These are phyloP conservation scores for Phymanthus crucifer DNA, from an alignment of 92 coral and sea anemone genomes.

Conservation along the genomic window DNA sequence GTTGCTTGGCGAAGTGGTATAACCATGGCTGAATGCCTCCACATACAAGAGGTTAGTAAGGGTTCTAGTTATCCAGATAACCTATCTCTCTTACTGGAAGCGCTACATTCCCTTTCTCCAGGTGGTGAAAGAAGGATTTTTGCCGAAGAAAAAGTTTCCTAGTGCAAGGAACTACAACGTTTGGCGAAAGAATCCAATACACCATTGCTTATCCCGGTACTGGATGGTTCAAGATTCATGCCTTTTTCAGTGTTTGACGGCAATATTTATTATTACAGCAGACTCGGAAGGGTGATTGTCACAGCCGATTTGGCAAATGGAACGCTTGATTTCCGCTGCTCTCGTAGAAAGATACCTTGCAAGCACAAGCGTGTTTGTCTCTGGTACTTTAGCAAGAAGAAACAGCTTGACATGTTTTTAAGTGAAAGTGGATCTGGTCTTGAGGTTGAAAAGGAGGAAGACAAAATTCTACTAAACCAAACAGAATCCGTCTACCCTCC, in stretches of 20 bases:
- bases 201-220: conserved; percentile 16
- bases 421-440: not conserved
- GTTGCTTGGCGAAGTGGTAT: conserved; percentile 68
- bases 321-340: conserved; percentile 36
- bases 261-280: conserved; percentile 44
- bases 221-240: conserved; percentile 34
- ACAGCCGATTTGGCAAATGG: conserved; percentile 44
- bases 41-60: conserved; percentile 40
- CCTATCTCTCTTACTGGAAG: conserved; percentile 11
- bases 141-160: conserved; percentile 33
- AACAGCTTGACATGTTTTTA: not conserved
- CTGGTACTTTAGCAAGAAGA: not conserved
- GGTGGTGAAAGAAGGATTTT: conserved; percentile 24
- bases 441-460: conserved; percentile 8
- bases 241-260: conserved; percentile 67
- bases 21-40: conserved; percentile 45
- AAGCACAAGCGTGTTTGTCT: not conserved
- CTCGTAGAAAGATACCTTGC: not conserved
- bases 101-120: conserved; percentile 38
- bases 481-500: conserved; percentile 40
- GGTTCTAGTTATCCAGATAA: conserved; percentile 21
- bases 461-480: not conserved
- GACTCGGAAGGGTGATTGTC: conserved; percentile 46
- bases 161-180: conserved; percentile 23
- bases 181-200: conserved; percentile 16